These are phyloP conservation scores for Allolobophora icterica DNA, from an alignment of 2,888 invertebrate genomes.

Conservation along the genomic window DNA sequence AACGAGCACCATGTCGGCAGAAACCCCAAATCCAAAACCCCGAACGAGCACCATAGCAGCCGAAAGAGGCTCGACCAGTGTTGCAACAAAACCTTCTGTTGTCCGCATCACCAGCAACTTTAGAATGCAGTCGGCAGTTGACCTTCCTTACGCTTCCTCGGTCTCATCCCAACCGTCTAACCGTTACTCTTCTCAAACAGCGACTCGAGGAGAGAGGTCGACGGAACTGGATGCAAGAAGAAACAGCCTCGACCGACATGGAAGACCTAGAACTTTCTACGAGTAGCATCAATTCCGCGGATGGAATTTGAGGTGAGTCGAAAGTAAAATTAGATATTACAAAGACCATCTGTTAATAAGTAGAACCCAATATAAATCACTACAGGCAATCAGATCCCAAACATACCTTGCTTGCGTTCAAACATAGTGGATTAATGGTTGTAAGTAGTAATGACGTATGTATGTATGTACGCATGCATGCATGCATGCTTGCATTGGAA, in stretches of 20 bases:
- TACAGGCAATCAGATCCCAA: background rate
- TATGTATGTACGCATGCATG: too few species aligned
- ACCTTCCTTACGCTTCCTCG: background rate
- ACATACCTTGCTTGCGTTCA: too few species aligned
- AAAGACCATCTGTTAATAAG: background rate
- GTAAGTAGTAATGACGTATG: too few species aligned
- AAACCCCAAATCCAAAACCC: background rate
- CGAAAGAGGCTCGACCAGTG: background rate
- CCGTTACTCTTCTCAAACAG: background rate
- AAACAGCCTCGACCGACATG: background rate
- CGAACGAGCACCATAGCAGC: background rate
- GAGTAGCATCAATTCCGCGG: background rate
- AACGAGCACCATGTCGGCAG: background rate
- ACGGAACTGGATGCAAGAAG: background rate
- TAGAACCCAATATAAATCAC: background rate
- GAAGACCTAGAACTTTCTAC: background rate
- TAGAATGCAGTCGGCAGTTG: background rate
- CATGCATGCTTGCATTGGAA: too few species aligned
- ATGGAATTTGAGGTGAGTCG: background rate
- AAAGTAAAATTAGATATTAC: background rate
- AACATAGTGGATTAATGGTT: too few species aligned
- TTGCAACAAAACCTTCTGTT: background rate
- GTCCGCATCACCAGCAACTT: slow-evolving; percentile 11
- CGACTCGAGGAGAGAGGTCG: background rate
- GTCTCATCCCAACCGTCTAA: background rate